A percentile compares a stretch with the other conserved stretches of the same genome.
These are phyloP conservation scores for Neopelma chrysocephalum DNA, from an alignment of 2,797 vertebrate genomes.

Conservation along the genomic window DNA sequence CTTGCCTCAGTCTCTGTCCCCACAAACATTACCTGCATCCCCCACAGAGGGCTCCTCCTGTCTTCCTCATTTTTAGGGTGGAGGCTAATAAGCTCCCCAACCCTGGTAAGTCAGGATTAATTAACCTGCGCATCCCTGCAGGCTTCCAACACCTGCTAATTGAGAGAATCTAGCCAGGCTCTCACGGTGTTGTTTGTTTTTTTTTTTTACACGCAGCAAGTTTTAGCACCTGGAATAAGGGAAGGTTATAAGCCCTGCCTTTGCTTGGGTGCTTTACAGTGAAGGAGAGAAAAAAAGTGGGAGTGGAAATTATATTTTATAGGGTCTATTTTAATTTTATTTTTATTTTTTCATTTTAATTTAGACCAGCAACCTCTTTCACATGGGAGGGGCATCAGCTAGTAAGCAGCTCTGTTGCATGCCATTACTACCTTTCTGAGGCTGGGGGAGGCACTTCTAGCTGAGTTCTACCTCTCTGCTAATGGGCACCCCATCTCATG, in stretches of 20 bases:
- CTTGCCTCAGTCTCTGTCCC: background rate
- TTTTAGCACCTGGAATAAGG: constrained; percentile 10
- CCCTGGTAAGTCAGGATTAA: constrained; percentile 64
- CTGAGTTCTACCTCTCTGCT: background rate
- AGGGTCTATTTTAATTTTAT: background rate
- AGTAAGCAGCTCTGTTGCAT: background rate
- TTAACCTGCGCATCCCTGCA: constrained; percentile 66
- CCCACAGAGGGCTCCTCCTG: constrained; percentile 50
- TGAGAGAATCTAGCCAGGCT: constrained; percentile 50
- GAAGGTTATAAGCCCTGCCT: background rate
- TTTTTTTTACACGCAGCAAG: background rate
- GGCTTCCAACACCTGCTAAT: constrained; percentile 65
- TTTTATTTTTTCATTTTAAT: background rate
- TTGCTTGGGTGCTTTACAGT: background rate
- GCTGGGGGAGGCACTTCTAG: background rate
- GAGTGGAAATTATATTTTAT: background rate
- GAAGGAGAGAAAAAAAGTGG: background rate
- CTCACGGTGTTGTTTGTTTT: constrained; percentile 27
- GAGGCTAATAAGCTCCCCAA: constrained; percentile 62
- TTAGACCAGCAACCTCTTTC: background rate
- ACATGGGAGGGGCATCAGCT: background rate
- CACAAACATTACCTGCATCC: background rate
- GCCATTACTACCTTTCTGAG: background rate
- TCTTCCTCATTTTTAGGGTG: constrained; percentile 66
- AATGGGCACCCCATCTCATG: constrained; percentile 8